These are phyloP conservation scores for Hyaena hyaena DNA, from an alignment of 2,113 vertebrate species.

Conservation along the genomic window DNA sequence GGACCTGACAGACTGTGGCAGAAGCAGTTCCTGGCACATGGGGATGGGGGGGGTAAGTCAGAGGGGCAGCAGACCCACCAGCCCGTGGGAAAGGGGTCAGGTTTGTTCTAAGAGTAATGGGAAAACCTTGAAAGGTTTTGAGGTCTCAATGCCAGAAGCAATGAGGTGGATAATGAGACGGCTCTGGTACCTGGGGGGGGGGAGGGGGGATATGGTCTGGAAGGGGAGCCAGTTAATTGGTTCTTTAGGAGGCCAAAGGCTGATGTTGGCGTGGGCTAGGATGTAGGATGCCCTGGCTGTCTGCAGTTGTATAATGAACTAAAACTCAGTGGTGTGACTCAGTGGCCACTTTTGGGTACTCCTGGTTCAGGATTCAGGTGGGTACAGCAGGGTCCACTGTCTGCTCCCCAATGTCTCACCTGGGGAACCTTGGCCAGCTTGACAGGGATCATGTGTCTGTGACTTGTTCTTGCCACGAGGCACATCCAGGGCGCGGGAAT, in stretches of 20 bases:
- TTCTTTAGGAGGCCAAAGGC: neutral
- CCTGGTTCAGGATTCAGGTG: neutral
- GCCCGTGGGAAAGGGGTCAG: neutral
- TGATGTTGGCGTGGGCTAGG: neutral
- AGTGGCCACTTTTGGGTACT: neutral
- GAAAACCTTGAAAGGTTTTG: neutral
- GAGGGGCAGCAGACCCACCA: neutral
- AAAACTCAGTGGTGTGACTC: neutral
- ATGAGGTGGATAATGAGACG: neutral
- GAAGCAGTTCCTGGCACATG: neutral
- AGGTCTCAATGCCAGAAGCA: neutral
- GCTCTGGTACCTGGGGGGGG: fast-evolving
- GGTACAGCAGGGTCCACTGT: neutral
- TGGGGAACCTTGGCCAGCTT: neutral
- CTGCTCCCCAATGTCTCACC: neutral
- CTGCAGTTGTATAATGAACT: neutral
- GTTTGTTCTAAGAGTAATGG: neutral
- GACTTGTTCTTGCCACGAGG: neutral
- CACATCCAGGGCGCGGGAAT: neutral
- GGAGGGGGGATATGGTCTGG: too few species aligned
- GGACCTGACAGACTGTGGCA: neutral
- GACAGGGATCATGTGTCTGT: neutral
- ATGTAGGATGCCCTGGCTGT: neutral
- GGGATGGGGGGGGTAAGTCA: too few species aligned
- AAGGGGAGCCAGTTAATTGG: neutral